Conservation (phyloP, 2,888 invertebrate genomes). For the Hemithea aestivaria region DNA sequence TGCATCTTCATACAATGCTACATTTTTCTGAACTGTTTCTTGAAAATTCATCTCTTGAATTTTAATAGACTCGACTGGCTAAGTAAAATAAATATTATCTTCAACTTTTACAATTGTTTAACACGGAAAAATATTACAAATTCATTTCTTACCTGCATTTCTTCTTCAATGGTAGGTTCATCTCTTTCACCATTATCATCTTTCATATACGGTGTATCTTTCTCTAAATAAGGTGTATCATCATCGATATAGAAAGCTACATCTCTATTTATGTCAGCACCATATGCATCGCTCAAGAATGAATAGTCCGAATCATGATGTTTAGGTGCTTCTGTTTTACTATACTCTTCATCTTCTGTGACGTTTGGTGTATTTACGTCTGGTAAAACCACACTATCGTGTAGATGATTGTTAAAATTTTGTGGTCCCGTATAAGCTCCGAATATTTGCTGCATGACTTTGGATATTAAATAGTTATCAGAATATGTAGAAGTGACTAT, state of each 20-base stretch:
- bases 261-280: conserved; percentile 35
- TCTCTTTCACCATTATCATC: conserved; percentile 22
- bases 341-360: conserved; percentile 17
- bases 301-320: conserved; percentile 50
- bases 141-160: too few species aligned
- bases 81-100: background rate
- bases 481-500: conserved; percentile 29
- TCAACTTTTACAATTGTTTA: too few species aligned
- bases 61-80: background rate
- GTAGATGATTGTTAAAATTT: too few species aligned
- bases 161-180: conserved; percentile 26
- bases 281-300: conserved; percentile 43
- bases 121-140: too few species aligned
- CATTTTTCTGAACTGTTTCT: conserved; percentile 24
- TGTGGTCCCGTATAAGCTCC: too few species aligned
- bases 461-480: conserved; percentile 36
- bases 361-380: conserved; percentile 21
- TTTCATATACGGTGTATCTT: conserved; percentile 24
- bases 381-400: conserved; percentile 10
- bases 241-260: conserved; percentile 41
- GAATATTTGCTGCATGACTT: conserved; percentile 46
- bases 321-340: conserved; percentile 26
- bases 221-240: conserved; percentile 20
- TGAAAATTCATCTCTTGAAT: too few species aligned
- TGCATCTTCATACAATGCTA: conserved; percentile 46